These are phyloP conservation scores for Archilochus colubris DNA, from an alignment of 2,113 vertebrate species.

Conservation along the genomic window DNA sequence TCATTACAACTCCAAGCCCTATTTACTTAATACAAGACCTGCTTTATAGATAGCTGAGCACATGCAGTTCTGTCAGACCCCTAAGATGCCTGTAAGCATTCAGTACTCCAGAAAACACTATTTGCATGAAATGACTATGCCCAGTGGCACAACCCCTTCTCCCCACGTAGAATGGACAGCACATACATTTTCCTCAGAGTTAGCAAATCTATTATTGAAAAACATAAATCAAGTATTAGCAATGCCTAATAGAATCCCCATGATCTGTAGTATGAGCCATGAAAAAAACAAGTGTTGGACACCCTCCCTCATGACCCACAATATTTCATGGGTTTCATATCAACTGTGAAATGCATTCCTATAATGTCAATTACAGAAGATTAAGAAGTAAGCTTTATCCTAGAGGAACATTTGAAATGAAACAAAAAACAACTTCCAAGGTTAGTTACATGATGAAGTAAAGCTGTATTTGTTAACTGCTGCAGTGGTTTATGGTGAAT, in stretches of 20 bases:
- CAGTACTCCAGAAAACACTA: background rate
- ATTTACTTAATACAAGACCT: background rate
- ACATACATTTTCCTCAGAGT: background rate
- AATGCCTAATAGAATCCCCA: background rate
- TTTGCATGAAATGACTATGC: background rate
- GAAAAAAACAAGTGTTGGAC: background rate
- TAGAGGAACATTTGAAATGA: background rate
- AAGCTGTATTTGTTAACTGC: background rate
- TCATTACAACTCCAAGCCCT: background rate
- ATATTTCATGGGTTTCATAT: background rate
- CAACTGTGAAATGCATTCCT: background rate
- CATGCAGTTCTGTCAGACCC: background rate
- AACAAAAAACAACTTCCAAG: background rate
- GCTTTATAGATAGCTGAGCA: background rate
- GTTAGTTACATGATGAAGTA: conserved; percentile 22
- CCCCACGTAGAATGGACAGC: background rate
- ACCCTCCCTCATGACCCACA: background rate
- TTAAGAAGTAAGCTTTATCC: background rate
- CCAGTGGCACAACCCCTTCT: background rate
- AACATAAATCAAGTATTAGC: background rate
- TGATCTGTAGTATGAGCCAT: background rate
- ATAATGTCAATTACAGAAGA: background rate
- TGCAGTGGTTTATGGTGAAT: background rate
- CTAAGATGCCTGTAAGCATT: background rate
- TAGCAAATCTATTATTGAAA: background rate